Evolutionary conservation across 1,140 invertebrate species (phyloP).

Genomic region (Zaprionus africanus): DNA sequence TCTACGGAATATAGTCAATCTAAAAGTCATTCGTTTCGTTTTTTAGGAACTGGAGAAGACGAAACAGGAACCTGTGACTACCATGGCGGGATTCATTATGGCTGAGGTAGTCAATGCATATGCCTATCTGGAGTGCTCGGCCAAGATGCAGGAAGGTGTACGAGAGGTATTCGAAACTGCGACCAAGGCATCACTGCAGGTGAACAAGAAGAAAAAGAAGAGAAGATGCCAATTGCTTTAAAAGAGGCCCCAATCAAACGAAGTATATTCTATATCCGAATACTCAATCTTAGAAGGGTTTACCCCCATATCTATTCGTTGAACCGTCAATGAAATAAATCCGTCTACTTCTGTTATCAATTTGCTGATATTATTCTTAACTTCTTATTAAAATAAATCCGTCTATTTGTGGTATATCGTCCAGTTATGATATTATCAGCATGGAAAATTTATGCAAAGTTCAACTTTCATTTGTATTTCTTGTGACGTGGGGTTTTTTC

Average conservation of each 20-base stretch:
- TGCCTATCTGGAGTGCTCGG: conserved; percentile 99
- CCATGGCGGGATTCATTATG: conserved; percentile 97
- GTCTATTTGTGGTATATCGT: background rate
- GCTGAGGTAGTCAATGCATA: conserved; percentile 99
- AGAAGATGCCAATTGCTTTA: conserved; percentile 90
- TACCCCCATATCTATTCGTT: background rate
- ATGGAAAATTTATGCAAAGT: background rate
- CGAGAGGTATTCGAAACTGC: conserved; percentile 99
- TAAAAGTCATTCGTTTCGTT: background rate
- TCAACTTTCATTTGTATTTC: background rate
- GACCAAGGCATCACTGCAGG: conserved; percentile 97
- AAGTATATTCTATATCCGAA: background rate
- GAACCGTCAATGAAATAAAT: background rate
- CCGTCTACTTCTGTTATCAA: background rate
- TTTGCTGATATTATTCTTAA: background rate
- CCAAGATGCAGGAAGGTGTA: conserved; percentile 99
- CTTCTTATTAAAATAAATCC: background rate
- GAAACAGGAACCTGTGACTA: conserved; percentile 99
- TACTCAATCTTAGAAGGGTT: background rate
- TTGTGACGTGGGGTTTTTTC: background rate
- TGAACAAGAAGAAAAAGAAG: conserved; percentile 94
- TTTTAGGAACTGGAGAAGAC: conserved; percentile 94
- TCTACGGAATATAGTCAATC: background rate
- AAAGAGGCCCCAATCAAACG: conserved; percentile 58
- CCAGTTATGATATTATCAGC: background rate